These are phyloP conservation scores for Podargus strigoides DNA, from an alignment of 2,797 vertebrate species.

Conservation along the genomic window DNA sequence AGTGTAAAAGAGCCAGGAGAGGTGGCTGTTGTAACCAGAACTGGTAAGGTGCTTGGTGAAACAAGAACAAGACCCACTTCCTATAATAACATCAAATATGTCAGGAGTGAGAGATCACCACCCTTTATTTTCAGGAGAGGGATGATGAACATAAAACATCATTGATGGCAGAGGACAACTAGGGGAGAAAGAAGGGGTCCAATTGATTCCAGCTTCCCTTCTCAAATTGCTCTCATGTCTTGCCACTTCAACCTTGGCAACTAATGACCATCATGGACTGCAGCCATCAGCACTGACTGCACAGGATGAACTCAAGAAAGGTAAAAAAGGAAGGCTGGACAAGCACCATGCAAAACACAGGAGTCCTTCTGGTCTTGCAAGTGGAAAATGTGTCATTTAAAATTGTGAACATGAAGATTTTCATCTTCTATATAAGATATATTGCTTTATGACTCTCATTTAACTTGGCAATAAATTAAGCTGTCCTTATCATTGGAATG, in stretches of 20 bases:
- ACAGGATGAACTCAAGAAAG: background rate
- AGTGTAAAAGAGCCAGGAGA: background rate
- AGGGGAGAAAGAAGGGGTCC: background rate
- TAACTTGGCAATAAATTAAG: background rate
- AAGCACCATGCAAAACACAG: background rate
- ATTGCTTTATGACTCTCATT: background rate
- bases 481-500: background rate
- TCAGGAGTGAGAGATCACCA: background rate
- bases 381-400: background rate
- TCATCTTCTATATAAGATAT: background rate
- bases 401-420: background rate
- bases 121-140: background rate
- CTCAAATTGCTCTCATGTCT: background rate
- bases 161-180: background rate
- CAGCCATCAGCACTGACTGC: background rate
- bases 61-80: background rate
- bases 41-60: background rate
- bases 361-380: background rate
- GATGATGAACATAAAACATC: background rate
- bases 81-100: background rate
- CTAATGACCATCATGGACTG: too few species aligned
- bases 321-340: background rate
- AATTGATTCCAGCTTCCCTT: background rate
- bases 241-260: background rate
- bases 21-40: background rate